phyloP scores from a whole-genome alignment of 1,140 invertebrate genomes.

The Augochlora pura region DNA sequence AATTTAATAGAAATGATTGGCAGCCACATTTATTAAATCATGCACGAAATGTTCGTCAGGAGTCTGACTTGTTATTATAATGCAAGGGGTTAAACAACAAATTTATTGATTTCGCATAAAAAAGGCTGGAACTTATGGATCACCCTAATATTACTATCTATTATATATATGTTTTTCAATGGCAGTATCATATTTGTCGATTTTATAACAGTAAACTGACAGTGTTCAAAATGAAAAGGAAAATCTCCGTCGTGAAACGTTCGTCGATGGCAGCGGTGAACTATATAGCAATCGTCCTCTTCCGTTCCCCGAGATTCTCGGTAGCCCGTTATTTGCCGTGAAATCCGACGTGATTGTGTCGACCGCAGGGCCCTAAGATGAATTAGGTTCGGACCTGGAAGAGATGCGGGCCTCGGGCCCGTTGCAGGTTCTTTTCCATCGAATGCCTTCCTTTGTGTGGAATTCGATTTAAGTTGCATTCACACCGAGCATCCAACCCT shows the following conservation, averaged over 20 bases:
- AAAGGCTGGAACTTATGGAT: too few relatives aligned
- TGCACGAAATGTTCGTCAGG: too few relatives aligned
- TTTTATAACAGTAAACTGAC: too few relatives aligned
- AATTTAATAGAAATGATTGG: too few relatives aligned
- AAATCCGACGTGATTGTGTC: constrained; percentile 15
- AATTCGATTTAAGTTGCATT: constrained; percentile 57
- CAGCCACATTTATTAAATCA: too few relatives aligned
- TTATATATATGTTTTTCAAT: too few relatives aligned
- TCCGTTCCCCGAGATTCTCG: constrained; percentile 37
- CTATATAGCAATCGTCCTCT: background rate
- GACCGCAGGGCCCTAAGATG: constrained; percentile 50
- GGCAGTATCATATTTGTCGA: too few relatives aligned
- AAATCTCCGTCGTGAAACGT: background rate
- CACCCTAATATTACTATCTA: too few relatives aligned
- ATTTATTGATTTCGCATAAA: too few relatives aligned
- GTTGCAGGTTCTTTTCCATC: constrained; percentile 70
- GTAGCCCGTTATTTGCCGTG: constrained; percentile 32
- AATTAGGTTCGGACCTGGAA: constrained; percentile 69
- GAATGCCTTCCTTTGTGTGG: constrained; percentile 66
- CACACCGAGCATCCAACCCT: constrained; percentile 34
- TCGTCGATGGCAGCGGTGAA: too few relatives aligned
- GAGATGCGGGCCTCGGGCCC: constrained; percentile 54
- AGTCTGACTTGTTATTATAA: too few relatives aligned
- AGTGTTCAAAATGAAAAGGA: background rate
- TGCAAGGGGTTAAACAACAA: too few relatives aligned